Evolutionary conservation across 2,797 vertebrate species (phyloP), one percentile per base, ranked within the genome.

Genomic region (Aplochiton taeniatus): DNA sequence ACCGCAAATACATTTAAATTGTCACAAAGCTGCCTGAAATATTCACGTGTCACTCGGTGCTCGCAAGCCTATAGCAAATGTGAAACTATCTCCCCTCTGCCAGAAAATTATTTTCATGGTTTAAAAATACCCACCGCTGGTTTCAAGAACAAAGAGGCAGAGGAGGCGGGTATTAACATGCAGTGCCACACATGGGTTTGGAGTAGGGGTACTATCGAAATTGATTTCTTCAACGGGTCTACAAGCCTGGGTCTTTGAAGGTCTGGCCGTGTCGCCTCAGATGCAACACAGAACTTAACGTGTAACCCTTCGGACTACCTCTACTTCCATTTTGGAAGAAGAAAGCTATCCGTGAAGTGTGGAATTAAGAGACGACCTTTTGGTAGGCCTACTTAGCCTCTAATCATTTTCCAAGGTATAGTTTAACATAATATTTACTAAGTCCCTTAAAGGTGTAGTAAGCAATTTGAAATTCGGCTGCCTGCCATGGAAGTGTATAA

Each of bases 21-120:
- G 91, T 88, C 94, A 89, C 89, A 95, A 95, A 95, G 91, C 93
- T 92, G 89, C 91, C 95, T 96, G 94, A 93, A 95, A 95, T 95
- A 95, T 95, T 94, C 92, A 93, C 93, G 87, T 93, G 94, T 87
- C 92, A 88, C 90, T 94, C 81, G 83, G 83, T 83, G 42, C 83
- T 71, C 61, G 65, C 77, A 69, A 92, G 89, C 94, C 95, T 94
- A 93, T 90, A 93, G 91, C 91, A 94, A 94, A 93, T 73, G 70
- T 91, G 91, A 95, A 94, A 93, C 90, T 87, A 87, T 92, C 91
- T 82, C 79, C 55, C 75, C 68, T 69, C 85, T 79, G 66, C 84
- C 88, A 90, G 83, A 84, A 92, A 92, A 94, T 90, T 79, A 93
- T 90, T 94, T 94, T 86, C 91, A 90, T 83, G 88, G 86, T 90